Percentiles rank a stretch among this genome's conserved stretches.
Evolutionary conservation across 2,113 vertebrate species (phyloP).

Genomic region (Hippolais icterina): DNA sequence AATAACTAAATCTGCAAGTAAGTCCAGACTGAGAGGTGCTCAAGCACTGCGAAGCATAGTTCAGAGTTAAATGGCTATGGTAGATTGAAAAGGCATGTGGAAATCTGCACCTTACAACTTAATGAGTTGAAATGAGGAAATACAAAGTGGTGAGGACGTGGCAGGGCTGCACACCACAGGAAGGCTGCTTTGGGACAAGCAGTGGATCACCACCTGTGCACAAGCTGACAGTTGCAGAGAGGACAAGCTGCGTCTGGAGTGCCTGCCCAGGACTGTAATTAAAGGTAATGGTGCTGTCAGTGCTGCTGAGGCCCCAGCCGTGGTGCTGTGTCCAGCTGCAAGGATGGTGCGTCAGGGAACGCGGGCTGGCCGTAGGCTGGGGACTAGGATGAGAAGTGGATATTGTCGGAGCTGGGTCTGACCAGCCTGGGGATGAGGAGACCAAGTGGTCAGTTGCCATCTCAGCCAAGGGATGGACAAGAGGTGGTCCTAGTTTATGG

Average conservation of each 20-base stretch:
- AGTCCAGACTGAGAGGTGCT: neutral
- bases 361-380: neutral
- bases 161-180: neutral
- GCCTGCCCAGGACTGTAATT: neutral
- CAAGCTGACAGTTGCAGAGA: neutral
- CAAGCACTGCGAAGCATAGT: neutral
- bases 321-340: neutral
- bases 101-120: neutral
- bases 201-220: neutral
- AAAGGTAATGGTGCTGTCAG: neutral
- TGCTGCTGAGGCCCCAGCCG: neutral
- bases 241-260: neutral
- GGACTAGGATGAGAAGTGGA: neutral
- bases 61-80: neutral
- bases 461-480: neutral
- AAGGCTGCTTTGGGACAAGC: neutral
- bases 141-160: neutral
- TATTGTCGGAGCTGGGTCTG: neutral
- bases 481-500: neutral
- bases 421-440: neutral
- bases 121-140: conserved; percentile 10
- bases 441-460: neutral
- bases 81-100: neutral
- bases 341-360: rapidly evolving
- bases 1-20: conserved; percentile 17